Evolutionary conservation across 2,888 invertebrate species (phyloP).

Genomic region (Melanostoma scalare): DNA sequence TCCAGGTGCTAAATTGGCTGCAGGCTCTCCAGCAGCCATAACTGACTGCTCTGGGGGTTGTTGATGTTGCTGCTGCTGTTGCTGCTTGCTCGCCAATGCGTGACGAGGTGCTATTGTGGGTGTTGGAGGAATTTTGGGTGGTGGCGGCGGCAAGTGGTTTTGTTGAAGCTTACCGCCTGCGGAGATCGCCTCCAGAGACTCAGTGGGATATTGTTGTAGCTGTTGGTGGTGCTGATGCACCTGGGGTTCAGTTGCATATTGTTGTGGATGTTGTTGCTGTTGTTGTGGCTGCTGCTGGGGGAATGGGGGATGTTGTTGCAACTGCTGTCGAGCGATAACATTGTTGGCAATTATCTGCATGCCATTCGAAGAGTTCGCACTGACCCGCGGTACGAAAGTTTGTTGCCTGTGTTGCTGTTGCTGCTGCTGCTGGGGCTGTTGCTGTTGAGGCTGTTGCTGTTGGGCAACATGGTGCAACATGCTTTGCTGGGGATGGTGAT

Average conservation of each 20-base stretch:
- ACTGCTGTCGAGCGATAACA: slow-evolving; percentile 74
- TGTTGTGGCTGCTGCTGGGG: slow-evolving; percentile 69
- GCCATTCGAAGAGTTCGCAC: slow-evolving; percentile 74
- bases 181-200: slow-evolving; percentile 72
- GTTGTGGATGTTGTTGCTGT: slow-evolving; percentile 70
- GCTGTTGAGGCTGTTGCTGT: slow-evolving; percentile 61
- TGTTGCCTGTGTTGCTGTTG: slow-evolving; percentile 75
- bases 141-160: slow-evolving; percentile 54
- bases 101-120: slow-evolving; percentile 76
- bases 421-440: slow-evolving; percentile 70
- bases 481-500: slow-evolving; percentile 45
- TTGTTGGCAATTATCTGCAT: slow-evolving; percentile 73
- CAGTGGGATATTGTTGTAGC: slow-evolving; percentile 71
- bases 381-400: slow-evolving; percentile 78
- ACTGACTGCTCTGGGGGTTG: slow-evolving; percentile 55
- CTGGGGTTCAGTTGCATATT: slow-evolving; percentile 56
- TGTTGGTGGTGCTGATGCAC: slow-evolving; percentile 73
- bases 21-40: slow-evolving; percentile 49
- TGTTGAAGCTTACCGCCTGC: slow-evolving; percentile 73
- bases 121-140: slow-evolving; percentile 71
- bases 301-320: slow-evolving; percentile 67
- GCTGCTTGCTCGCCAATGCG: slow-evolving; percentile 49
- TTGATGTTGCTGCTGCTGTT: neutral
- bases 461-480: slow-evolving; percentile 51
- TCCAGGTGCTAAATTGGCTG: slow-evolving; percentile 86